These are phyloP conservation scores for Drosophila kambysellisi DNA, from an alignment of 2,888 invertebrate genomes.

Conservation along the genomic window DNA sequence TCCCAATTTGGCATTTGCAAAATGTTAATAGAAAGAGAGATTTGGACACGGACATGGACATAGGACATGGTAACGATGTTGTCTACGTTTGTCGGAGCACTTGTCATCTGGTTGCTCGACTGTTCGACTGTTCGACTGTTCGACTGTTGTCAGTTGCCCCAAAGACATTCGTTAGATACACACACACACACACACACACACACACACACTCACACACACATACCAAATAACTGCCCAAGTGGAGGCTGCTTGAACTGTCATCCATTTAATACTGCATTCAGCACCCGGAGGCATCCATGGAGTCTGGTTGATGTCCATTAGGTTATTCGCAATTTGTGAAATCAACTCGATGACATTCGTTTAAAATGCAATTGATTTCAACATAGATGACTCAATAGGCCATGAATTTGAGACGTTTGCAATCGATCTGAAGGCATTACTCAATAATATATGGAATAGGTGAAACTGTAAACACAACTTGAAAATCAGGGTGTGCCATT, in stretches of 20 bases:
- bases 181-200: conserved; percentile 12
- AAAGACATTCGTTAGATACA: conserved; percentile 34
- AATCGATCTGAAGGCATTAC: conserved; percentile 4
- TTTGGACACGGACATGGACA: conserved; percentile 12
- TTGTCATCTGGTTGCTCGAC: conserved; percentile 47
- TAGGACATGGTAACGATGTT: conserved; percentile 42
- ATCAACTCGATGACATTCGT: conserved; percentile 76
- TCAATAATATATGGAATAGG: conserved; percentile 20
- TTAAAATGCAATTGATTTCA: conserved; percentile 54
- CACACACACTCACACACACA: conserved; percentile 21
- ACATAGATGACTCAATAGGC: conserved; percentile 39
- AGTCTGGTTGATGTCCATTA: conserved; percentile 61
- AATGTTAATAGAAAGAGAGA: conserved; percentile 52
- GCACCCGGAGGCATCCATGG: conserved; percentile 41
- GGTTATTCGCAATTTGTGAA: conserved; percentile 74
- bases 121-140: background rate
- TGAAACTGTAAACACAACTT: conserved; percentile 43
- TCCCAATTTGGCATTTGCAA: conserved; percentile 48
- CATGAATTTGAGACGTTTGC: background rate
- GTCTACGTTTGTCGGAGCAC: conserved; percentile 43
- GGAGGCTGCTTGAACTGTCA: conserved; percentile 25
- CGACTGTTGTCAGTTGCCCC: conserved; percentile 42
- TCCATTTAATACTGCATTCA: conserved; percentile 45
- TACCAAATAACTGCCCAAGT: conserved; percentile 35
- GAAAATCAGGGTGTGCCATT: conserved; percentile 53